Percentiles rank a stretch among this genome's conserved stretches.
Evolutionary conservation across 2,888 invertebrate species (phyloP).

Genomic region (Sipunculus nudus): DNA sequence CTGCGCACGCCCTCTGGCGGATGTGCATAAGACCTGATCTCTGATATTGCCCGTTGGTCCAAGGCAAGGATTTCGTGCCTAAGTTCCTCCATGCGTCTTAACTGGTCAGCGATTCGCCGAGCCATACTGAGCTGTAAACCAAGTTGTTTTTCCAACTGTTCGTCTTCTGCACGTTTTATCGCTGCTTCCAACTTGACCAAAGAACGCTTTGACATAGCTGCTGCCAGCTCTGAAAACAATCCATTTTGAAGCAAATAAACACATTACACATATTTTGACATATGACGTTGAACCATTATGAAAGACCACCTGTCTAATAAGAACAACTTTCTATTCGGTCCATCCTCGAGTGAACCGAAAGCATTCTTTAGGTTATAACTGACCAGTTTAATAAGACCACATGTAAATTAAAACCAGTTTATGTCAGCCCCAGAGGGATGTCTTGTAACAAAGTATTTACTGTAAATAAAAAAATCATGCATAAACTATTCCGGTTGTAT

Average conservation of each 20-base stretch:
- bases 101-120: conserved; percentile 19
- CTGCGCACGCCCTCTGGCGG: conserved; percentile 57
- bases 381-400: no score
- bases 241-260: background rate
- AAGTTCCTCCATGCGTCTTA: conserved; percentile 22
- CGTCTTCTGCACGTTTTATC: conserved; percentile 10
- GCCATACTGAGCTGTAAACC: conserved; percentile 28
- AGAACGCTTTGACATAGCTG: conserved; percentile 23
- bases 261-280: background rate
- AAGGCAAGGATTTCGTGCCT: conserved; percentile 54
- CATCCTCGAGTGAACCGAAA: no score
- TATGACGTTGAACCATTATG: no score
- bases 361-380: no score
- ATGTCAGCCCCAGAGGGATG: no score
- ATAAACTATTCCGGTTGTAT: no score
- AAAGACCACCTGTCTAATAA: no score
- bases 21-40: conserved; percentile 56
- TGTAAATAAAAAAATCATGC: no score
- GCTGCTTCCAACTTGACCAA: conserved; percentile 19
- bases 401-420: no score
- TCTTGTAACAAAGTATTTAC: no score
- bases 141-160: conserved; percentile 12
- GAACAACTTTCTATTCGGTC: no score
- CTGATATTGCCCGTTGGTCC: conserved; percentile 59
- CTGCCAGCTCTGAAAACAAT: conserved; percentile 15